Evolutionary conservation across 2,888 invertebrate genomes (phyloP), one percentile per base, ranked within the genome.

Genomic region (Amphipoea oculea): DNA sequence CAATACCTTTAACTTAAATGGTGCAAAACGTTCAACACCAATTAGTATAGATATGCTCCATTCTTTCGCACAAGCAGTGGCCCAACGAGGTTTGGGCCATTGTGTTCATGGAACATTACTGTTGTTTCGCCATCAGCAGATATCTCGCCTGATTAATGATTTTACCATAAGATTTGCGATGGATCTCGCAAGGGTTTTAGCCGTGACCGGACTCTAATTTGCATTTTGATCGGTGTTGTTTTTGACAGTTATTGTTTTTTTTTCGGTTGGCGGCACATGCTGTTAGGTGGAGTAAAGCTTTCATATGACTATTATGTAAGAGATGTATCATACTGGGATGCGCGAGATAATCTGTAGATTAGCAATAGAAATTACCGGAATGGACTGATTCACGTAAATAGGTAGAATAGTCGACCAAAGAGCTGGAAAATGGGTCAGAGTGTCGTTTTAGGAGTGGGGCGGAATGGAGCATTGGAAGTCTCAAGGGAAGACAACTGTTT

Each of bases 131-230:
- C 78, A 84, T 63, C 86, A 17, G 67, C 73, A 81, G 86, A 94
- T 95, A 94, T 92, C 93, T 92, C 93, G 93, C 92, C 92, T 94
- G 95, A 95, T 96, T 96, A 94, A 96, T 96, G 95, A 95, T 95
- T 95, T 95, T 94, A 95, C 94, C 94, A 95, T 95, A 93, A 94
- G 95, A 96, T 95, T 95, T 94, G 84, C 62, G 84, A 84, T 84
- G 82, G 83, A 78, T 84, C 94, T 90, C 90, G 91, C 92, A 92
- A 93, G 91, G 91, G 90, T 83, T 83, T 48, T 48, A 72, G 69
- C 78, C 78, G 82, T 91, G 90, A 81, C 76, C 89, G 87, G 90
- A 89, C 77, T 63, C 40, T 75, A 69, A 84, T 82, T 84, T 75
- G 60, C 77, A 80, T 82, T 76, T 72, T 65, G 76, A 82, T 80